Percentiles rank a stretch among this genome's conserved stretches.
Conservation (phyloP, 1,140 invertebrate species). For the Pentalonia nigronervosa region DNA sequence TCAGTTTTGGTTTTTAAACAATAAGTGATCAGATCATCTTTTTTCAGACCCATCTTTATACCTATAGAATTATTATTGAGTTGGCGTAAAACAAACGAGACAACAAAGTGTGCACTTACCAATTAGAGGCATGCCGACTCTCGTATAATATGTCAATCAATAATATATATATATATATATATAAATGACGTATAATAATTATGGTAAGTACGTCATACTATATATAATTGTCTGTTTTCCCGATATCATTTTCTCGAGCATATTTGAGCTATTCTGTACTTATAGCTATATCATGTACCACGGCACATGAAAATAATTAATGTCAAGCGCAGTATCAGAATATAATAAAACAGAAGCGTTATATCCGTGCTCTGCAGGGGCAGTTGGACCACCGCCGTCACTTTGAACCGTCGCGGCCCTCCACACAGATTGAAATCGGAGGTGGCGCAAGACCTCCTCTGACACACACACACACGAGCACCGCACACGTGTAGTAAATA, state of each 20-base stretch:
- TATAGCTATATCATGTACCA: neutral
- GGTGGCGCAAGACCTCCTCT: neutral
- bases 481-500: conserved; percentile 25
- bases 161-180: neutral
- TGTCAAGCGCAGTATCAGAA: neutral
- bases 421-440: neutral
- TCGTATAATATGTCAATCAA: neutral
- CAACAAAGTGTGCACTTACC: neutral
- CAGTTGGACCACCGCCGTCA: neutral
- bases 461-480: neutral
- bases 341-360: neutral
- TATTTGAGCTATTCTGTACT: neutral
- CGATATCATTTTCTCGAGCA: neutral
- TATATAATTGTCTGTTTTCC: neutral
- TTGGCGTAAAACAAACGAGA: neutral
- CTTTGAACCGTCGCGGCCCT: neutral
- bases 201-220: neutral
- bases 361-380: neutral
- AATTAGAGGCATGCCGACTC: neutral
- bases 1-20: neutral
- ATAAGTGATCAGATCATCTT: neutral
- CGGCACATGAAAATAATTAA: neutral
- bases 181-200: neutral
- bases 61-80: too few species aligned
- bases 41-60: neutral